These are phyloP conservation scores for Pteromalus puparum DNA, from an alignment of 1,140 invertebrate genomes.

Conservation along the genomic window DNA sequence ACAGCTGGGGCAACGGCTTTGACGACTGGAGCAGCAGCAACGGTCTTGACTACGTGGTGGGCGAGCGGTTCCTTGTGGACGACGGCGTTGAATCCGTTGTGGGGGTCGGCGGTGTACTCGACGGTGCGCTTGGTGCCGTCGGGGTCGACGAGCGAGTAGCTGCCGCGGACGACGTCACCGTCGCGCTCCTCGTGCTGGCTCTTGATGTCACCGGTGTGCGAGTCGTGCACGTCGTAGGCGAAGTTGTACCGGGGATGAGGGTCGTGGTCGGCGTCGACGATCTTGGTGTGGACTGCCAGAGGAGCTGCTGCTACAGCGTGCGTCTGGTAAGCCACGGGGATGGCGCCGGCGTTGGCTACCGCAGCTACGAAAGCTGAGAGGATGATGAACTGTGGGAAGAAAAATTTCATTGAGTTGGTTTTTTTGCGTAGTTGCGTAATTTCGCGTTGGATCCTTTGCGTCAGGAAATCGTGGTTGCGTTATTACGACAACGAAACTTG, in stretches of 20 bases:
- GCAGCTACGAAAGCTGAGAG: constrained; percentile 70
- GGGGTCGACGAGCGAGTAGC: constrained; percentile 76
- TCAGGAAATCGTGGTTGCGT: no score
- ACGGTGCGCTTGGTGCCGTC: constrained; percentile 77
- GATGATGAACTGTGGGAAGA: constrained; percentile 68
- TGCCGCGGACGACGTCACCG: constrained; percentile 76
- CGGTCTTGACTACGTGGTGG: constrained; percentile 11
- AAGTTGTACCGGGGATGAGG: constrained; percentile 77
- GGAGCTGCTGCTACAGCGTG: constrained; percentile 57
- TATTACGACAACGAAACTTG: not conserved
- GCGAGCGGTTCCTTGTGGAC: constrained; percentile 75
- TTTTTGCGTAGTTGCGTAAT: no score
- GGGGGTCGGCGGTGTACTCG: constrained; percentile 75
- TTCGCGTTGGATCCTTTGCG: no score
- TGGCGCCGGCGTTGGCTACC: constrained; percentile 70
- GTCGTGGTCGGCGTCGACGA: constrained; percentile 66
- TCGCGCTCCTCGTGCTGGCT: constrained; percentile 75
- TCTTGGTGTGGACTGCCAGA: constrained; percentile 51
- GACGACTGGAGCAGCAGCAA: constrained; percentile 37
- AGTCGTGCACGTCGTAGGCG: constrained; percentile 76
- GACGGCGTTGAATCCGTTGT: constrained; percentile 78
- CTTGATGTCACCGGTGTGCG: constrained; percentile 76
- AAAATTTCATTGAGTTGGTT: not conserved
- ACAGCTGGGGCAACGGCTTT: constrained; percentile 57
- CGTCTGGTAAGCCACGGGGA: constrained; percentile 58